Evolutionary conservation across 2,797 vertebrate species (phyloP).

Genomic region (Carcharodon carcharias): DNA sequence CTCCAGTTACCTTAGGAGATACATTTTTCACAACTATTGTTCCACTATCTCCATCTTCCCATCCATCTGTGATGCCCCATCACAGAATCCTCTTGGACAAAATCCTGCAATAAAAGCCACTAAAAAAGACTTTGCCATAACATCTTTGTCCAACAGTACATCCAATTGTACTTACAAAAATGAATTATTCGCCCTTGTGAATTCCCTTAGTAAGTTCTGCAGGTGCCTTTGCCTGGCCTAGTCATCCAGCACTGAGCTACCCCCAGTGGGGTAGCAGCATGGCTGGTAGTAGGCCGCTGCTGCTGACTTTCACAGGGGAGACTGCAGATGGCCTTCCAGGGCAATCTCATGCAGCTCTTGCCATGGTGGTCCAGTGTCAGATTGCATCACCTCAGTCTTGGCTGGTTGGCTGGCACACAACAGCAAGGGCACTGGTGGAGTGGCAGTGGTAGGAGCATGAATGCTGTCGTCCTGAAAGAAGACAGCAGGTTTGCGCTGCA

Average conservation of each 20-base stretch:
- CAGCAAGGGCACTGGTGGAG: no score
- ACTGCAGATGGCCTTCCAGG: not conserved
- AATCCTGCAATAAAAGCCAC: not conserved
- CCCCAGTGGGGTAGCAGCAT: not conserved
- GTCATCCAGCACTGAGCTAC: not conserved
- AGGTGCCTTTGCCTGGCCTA: not conserved
- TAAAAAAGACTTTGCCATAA: not conserved
- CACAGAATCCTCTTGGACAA: not conserved
- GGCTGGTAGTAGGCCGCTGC: not conserved
- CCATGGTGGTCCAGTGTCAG: not conserved
- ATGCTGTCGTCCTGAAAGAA: no score
- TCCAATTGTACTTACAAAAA: not conserved
- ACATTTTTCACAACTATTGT: no score
- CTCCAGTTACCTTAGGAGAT: no score
- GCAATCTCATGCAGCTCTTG: not conserved
- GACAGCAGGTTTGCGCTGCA: no score
- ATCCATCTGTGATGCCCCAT: not conserved
- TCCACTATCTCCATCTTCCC: no score
- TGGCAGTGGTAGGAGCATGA: no score
- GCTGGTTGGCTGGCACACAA: no score
- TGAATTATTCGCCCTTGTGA: not conserved
- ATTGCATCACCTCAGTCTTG: not conserved
- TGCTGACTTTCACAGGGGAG: not conserved
- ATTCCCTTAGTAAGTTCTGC: not conserved
- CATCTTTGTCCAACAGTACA: not conserved